These are phyloP conservation scores for Andrena flavipes DNA, from an alignment of 2,888 invertebrate genomes.

Conservation along the genomic window DNA sequence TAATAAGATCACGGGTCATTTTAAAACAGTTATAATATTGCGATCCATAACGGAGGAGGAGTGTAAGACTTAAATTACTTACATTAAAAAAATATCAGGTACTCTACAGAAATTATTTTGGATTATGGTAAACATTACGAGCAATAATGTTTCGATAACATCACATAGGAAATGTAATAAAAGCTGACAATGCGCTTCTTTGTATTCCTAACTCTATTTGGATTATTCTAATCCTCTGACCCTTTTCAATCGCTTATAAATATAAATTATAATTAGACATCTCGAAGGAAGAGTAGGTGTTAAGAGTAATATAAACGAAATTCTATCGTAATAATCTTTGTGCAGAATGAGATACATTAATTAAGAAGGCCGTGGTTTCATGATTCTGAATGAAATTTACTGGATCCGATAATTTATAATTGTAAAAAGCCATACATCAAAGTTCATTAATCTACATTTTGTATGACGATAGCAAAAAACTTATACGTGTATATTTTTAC, in stretches of 20 bases:
- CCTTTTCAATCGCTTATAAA: background rate
- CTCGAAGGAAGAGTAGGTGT: constrained; percentile 1
- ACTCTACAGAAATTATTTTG: constrained; percentile 50
- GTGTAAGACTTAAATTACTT: constrained; percentile 36
- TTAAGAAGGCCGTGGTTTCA: constrained; percentile 1
- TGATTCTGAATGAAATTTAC: constrained; percentile 17
- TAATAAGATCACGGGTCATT: constrained; percentile 10
- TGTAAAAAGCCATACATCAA: background rate
- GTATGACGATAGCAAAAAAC: constrained; percentile 2
- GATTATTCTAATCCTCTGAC: constrained; percentile 21
- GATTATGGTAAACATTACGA: constrained; percentile 17
- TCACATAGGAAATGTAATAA: constrained; percentile 30
- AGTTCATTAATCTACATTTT: constrained; percentile 21
- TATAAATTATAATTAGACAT: constrained; percentile 7
- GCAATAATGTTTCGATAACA: constrained; percentile 13
- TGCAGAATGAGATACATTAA: constrained; percentile 31
- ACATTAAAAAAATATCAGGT: constrained; percentile 55
- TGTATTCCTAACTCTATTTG: background rate
- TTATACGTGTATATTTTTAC: background rate
- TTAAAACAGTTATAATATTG: constrained; percentile 8
- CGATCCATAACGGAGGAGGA: background rate
- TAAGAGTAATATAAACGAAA: constrained; percentile 7
- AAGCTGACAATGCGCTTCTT: constrained; percentile 4
- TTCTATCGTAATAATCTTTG: constrained; percentile 33
- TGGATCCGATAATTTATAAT: background rate